Percentiles rank a stretch among this genome's conserved stretches.
Evolutionary conservation across 2,888 invertebrate species (phyloP).

Genomic region (Reticulitermes lucifugus): DNA sequence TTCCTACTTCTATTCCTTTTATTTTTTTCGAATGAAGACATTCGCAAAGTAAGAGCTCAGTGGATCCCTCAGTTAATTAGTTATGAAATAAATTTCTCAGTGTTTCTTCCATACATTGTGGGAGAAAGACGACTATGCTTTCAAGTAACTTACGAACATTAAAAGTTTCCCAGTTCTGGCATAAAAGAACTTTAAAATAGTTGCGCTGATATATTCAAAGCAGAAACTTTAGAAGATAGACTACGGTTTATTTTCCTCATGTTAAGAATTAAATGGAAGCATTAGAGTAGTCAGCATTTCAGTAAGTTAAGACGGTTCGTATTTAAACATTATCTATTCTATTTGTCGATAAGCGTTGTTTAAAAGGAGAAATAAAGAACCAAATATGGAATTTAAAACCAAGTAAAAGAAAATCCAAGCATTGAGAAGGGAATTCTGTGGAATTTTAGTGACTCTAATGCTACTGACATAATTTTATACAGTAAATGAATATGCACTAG

Average conservation of each 20-base stretch:
- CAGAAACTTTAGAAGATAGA: background rate
- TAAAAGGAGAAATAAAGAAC: no score
- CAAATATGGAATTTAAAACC: no score
- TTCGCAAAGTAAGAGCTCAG: background rate
- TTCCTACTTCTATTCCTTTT: background rate
- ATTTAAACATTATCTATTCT: no score
- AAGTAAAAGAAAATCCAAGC: no score
- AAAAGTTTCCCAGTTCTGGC: conserved; percentile 2
- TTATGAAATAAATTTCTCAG: background rate
- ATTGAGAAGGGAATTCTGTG: no score
- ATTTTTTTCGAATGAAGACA: background rate
- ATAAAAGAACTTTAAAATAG: conserved; percentile 6
- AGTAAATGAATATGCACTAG: no score
- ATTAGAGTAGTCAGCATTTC: no score
- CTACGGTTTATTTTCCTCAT: background rate
- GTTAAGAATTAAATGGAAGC: background rate
- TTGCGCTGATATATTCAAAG: background rate
- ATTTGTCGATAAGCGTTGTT: no score
- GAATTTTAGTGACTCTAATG: no score
- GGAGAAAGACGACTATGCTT: background rate
- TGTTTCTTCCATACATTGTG: background rate
- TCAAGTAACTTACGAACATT: conserved; percentile 3
- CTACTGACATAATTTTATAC: no score
- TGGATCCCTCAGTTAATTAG: background rate
- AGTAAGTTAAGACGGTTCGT: no score